Conservation (phyloP, 2,888 invertebrate genomes). For the Nephrotoma guestfalica region DNA sequence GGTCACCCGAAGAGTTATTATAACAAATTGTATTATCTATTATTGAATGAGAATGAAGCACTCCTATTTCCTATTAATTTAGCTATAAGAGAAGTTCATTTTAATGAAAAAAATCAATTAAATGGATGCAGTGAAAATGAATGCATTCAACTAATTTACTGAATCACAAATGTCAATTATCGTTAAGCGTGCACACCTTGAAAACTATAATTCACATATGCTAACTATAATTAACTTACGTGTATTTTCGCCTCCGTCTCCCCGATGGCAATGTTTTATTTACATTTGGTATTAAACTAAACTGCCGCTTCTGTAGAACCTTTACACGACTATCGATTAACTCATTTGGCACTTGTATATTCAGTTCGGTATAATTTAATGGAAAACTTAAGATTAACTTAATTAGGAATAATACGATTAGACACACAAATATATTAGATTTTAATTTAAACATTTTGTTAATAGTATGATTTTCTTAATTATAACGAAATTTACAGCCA, state of each 20-base stretch:
- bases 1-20: too few relatives aligned
- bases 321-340: not conserved
- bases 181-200: too few relatives aligned
- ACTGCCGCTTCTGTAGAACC: not conserved
- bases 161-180: too few relatives aligned
- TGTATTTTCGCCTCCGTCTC: not conserved
- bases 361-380: not conserved
- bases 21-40: too few relatives aligned
- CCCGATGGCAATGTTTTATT: not conserved
- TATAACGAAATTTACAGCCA: not conserved
- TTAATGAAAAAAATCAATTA: too few relatives aligned
- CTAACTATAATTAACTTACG: not conserved
- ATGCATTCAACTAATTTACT: too few relatives aligned
- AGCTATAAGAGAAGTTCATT: too few relatives aligned
- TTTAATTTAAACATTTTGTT: not conserved
- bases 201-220: too few relatives aligned
- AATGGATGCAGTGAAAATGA: too few relatives aligned
- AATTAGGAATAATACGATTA: not conserved
- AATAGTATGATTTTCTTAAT: not conserved
- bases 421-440: not conserved
- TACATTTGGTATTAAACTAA: not conserved
- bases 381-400: not conserved
- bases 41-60: too few relatives aligned
- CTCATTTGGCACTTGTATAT: not conserved
- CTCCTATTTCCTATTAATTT: too few relatives aligned